Conservation (phyloP, 2,888 invertebrate genomes). For the Nesidiocoris tenuis region DNA sequence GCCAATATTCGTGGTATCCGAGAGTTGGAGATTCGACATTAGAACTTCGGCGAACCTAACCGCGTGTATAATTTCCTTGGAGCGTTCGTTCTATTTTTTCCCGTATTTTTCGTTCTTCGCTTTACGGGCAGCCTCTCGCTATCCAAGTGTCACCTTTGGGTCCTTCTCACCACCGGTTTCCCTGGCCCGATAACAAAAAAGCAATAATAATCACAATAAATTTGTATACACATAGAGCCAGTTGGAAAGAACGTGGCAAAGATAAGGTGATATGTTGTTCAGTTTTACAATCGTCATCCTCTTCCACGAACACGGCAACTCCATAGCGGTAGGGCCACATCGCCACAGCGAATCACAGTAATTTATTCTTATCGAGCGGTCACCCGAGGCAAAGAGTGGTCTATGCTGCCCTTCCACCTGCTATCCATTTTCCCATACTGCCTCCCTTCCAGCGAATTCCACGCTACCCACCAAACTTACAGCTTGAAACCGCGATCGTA, state of each 20-base stretch:
- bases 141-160: background rate
- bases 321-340: background rate
- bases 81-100: too few relatives aligned
- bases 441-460: too few relatives aligned
- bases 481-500: too few relatives aligned
- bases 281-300: background rate
- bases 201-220: background rate
- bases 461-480: too few relatives aligned
- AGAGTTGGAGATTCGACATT: too few relatives aligned
- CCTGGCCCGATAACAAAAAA: background rate
- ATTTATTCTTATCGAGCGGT: background rate
- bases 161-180: background rate
- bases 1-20: too few relatives aligned
- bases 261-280: background rate
- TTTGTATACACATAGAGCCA: background rate
- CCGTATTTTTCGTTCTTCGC: too few relatives aligned
- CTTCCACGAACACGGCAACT: background rate
- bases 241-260: background rate
- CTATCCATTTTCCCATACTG: too few relatives aligned
- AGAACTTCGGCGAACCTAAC: too few relatives aligned
- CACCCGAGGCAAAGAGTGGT: background rate
- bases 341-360: background rate
- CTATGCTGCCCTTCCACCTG: background rate
- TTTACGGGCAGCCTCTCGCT: too few relatives aligned
- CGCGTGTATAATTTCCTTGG: too few relatives aligned